phyloP scores from a whole-genome alignment of 2,113 vertebrate genomes.

The Dasyurus viverrinus region DNA sequence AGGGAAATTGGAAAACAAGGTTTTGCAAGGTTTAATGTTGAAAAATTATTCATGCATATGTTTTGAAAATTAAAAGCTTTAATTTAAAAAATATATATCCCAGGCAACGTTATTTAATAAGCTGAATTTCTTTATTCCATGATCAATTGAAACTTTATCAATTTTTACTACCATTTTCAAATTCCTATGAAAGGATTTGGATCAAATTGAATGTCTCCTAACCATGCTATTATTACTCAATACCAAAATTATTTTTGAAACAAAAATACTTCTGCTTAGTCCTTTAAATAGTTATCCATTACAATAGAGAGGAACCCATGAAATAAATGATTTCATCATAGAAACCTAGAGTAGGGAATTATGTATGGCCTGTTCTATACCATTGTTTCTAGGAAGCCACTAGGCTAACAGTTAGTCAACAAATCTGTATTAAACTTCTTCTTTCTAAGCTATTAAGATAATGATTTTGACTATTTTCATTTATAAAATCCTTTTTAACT shows the following conservation, averaged over 20 bases:
- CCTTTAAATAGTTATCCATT: background rate
- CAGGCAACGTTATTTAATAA: background rate
- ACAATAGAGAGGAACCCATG: background rate
- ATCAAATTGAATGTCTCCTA: background rate
- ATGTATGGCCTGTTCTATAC: background rate
- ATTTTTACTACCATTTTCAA: background rate
- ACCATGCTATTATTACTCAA: background rate
- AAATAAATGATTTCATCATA: background rate
- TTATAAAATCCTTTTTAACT: background rate
- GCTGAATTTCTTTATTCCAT: background rate
- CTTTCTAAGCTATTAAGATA: background rate
- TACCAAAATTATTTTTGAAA: background rate
- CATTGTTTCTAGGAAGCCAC: background rate
- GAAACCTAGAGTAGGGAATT: background rate
- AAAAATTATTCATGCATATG: too few species aligned
- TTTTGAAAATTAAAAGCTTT: too few species aligned
- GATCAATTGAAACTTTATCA: background rate
- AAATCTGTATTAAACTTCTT: background rate
- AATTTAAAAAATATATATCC: too few species aligned
- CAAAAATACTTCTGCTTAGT: background rate
- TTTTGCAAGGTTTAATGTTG: too few species aligned
- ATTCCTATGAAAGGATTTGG: background rate
- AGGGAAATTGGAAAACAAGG: too few species aligned
- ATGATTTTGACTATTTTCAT: background rate
- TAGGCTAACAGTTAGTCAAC: background rate